Percentiles rank a stretch among this genome's conserved stretches.
These are phyloP conservation scores for Tamandua tetradactyla DNA, from an alignment of 2,797 vertebrate genomes.

Conservation along the genomic window DNA sequence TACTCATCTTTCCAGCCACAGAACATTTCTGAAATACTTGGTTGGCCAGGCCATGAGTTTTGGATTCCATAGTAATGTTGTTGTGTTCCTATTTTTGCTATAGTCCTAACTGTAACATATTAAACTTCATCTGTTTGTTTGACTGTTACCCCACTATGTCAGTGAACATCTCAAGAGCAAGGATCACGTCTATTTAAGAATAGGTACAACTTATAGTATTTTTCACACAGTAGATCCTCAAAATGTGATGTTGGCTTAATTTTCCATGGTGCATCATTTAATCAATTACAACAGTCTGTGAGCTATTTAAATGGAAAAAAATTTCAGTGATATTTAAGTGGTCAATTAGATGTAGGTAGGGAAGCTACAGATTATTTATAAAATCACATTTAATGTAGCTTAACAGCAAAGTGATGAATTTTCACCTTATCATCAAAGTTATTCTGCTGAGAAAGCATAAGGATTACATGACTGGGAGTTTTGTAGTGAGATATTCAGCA, in stretches of 20 bases:
- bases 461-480: background rate
- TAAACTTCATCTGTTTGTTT: background rate
- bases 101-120: background rate
- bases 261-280: slow-evolving; percentile 63
- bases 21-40: background rate
- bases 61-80: background rate
- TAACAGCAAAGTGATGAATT: background rate
- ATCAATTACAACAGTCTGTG: slow-evolving; percentile 35
- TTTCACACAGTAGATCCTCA: slow-evolving; percentile 43
- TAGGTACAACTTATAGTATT: slow-evolving; percentile 31
- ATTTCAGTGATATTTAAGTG: slow-evolving; percentile 30
- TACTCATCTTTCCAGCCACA: background rate
- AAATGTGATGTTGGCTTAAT: slow-evolving; percentile 49
- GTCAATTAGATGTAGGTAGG: slow-evolving; percentile 1
- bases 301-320: slow-evolving; percentile 54
- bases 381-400: background rate
- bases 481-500: background rate
- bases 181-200: background rate
- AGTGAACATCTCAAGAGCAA: background rate
- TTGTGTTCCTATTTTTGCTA: background rate
- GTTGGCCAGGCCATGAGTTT: background rate
- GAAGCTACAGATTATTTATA: slow-evolving; percentile 35
- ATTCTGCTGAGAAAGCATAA: background rate
- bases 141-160: background rate
- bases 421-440: background rate